phyloP scores from a whole-genome alignment of 2,888 invertebrate genomes.

The Auanema sp. region DNA sequence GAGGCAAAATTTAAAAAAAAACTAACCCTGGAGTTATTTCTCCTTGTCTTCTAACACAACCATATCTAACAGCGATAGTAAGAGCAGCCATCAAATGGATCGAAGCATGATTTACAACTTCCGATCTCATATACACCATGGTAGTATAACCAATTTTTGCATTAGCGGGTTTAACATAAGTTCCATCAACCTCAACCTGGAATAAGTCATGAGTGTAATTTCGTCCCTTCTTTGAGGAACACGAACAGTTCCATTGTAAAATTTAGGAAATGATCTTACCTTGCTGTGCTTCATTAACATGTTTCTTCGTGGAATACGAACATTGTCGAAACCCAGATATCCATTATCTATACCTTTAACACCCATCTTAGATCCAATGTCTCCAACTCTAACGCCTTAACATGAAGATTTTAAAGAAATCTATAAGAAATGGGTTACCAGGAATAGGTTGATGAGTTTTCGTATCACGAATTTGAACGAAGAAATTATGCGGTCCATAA shows the following conservation, averaged over 20 bases:
- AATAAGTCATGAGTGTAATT: slow-evolving; percentile 87
- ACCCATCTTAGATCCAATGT: slow-evolving; percentile 90
- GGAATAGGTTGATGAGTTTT: slow-evolving; percentile 78
- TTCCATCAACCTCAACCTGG: slow-evolving; percentile 73
- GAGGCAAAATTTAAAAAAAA: not conserved
- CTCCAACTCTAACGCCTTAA: slow-evolving; percentile 81
- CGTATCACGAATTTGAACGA: slow-evolving; percentile 85
- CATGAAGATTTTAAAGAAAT: not conserved
- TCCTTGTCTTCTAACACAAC: slow-evolving; percentile 85
- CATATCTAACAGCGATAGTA: slow-evolving; percentile 87
- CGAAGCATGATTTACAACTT: slow-evolving; percentile 87
- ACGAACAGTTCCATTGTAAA: slow-evolving; percentile 79
- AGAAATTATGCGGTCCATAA: slow-evolving; percentile 87
- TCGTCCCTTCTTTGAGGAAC: slow-evolving; percentile 86
- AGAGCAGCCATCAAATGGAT: slow-evolving; percentile 73
- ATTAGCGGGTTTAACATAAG: slow-evolving; percentile 80
- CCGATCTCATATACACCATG: slow-evolving; percentile 78
- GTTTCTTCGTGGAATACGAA: slow-evolving; percentile 81
- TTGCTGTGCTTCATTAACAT: slow-evolving; percentile 93
- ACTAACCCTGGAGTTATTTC: slow-evolving; percentile 79
- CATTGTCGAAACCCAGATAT: slow-evolving; percentile 82
- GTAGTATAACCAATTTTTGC: slow-evolving; percentile 85
- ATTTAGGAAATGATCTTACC: too few relatives aligned
- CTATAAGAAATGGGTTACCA: slow-evolving; percentile 4
- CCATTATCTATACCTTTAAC: slow-evolving; percentile 91